These are phyloP conservation scores for Papilio polyxenes DNA, from an alignment of 1,140 invertebrate genomes.

Conservation along the genomic window DNA sequence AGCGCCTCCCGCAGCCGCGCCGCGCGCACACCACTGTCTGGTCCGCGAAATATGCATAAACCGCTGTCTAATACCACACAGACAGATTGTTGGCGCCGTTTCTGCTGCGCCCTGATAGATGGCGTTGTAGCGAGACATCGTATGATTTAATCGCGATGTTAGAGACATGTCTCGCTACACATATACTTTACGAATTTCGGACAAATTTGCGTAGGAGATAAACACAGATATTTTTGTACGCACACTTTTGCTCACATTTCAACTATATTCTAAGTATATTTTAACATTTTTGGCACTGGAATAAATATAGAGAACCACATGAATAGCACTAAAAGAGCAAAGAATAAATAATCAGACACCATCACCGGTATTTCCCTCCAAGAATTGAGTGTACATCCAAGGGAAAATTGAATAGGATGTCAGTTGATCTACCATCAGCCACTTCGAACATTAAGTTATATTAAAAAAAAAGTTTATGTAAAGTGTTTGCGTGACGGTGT, in stretches of 20 bases:
- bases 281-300: neutral
- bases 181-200: too few relatives aligned
- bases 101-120: too few relatives aligned
- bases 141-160: too few relatives aligned
- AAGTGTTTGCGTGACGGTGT: neutral
- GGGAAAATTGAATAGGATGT: neutral
- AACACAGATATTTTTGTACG: neutral
- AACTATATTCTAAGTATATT: too few relatives aligned
- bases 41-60: constrained; percentile 49
- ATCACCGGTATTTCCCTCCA: neutral
- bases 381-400: neutral
- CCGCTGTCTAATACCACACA: neutral
- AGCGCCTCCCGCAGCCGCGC: constrained; percentile 24
- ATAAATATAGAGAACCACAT: neutral
- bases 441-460: too few relatives aligned
- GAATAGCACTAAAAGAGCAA: neutral
- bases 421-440: too few relatives aligned
- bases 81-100: too few relatives aligned
- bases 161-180: too few relatives aligned
- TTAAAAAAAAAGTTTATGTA: too few relatives aligned
- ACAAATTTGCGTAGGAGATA: too few relatives aligned
- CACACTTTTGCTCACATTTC: neutral
- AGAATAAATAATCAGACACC: neutral
- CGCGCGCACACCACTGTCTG: constrained; percentile 67
- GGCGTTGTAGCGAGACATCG: too few relatives aligned